phyloP scores from a whole-genome alignment of 2,113 vertebrate genomes.

The Hemibagrus wyckioides region DNA sequence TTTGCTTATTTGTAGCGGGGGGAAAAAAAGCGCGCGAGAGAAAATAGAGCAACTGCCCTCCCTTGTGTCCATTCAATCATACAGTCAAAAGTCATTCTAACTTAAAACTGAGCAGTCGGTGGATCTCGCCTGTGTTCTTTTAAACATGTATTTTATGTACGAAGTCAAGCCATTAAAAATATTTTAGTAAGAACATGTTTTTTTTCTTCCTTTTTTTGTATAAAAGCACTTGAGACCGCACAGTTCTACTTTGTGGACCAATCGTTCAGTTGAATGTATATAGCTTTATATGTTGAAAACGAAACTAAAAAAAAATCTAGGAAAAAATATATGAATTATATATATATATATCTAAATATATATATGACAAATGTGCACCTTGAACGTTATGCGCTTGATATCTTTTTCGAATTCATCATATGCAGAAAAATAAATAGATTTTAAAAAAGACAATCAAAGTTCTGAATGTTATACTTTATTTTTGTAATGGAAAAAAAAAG shows the following conservation, averaged over 20 bases:
- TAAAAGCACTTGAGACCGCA: constrained; percentile 95
- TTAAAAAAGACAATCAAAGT: constrained; percentile 97
- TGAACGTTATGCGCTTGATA: constrained; percentile 88
- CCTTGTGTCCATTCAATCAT: constrained; percentile 81
- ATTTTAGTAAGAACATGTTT: constrained; percentile 99
- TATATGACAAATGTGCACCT: constrained; percentile 81
- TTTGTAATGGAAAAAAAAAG: constrained; percentile 88
- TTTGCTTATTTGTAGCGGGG: constrained; percentile 96
- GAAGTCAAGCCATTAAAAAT: constrained; percentile 99
- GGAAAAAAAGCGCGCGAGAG: constrained; percentile 42
- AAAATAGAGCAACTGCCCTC: constrained; percentile 69
- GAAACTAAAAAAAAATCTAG: constrained; percentile 56
- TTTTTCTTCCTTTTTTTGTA: constrained; percentile 92
- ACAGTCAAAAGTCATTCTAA: constrained; percentile 87
- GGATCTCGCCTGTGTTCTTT: constrained; percentile 93
- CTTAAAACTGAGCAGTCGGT: constrained; percentile 90
- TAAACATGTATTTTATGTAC: constrained; percentile 99
- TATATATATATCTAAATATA: constrained; percentile 1
- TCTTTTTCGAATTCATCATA: constrained; percentile 89
- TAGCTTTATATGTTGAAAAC: constrained; percentile 79
- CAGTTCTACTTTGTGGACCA: constrained; percentile 98
- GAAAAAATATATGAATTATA: constrained; percentile 47
- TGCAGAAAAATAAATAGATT: constrained; percentile 90
- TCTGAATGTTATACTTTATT: constrained; percentile 98
- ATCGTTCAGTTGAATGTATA: constrained; percentile 88